phyloP scores from a whole-genome alignment of 2,888 invertebrate species.

The Onchidella celtica region DNA sequence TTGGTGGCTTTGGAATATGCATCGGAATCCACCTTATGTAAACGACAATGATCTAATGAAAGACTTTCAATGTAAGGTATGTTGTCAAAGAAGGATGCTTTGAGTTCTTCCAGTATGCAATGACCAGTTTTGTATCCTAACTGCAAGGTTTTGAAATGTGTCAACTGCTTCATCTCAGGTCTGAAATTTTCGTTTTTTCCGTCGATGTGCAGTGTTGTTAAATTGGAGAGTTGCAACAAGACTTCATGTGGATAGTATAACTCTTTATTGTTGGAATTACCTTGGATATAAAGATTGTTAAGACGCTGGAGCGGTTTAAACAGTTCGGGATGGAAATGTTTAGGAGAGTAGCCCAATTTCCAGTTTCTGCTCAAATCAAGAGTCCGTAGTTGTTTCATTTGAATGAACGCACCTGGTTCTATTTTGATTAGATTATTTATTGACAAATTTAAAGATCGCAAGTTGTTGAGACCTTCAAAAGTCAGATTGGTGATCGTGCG shows the following conservation, averaged over 20 bases:
- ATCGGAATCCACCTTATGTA: neutral
- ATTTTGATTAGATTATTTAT: neutral
- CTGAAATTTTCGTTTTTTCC: neutral
- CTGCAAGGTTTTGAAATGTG: neutral
- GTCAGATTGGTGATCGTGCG: neutral
- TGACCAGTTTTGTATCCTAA: neutral
- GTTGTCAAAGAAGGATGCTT: too few relatives aligned
- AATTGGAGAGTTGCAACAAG: neutral
- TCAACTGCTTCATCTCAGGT: neutral
- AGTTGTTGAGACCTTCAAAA: neutral
- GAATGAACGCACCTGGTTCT: neutral
- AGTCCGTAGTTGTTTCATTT: neutral
- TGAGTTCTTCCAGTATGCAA: neutral
- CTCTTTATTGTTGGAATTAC: neutral
- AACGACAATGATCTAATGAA: too few relatives aligned
- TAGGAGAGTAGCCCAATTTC: neutral
- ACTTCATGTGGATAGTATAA: neutral
- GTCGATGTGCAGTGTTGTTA: neutral
- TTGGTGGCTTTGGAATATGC: neutral
- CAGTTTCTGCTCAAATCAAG: neutral
- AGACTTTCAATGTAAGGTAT: too few relatives aligned
- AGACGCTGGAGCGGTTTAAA: neutral
- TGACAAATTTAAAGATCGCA: neutral
- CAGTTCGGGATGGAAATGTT: neutral
- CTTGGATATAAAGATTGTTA: neutral